A percentile compares a stretch with the other conserved stretches of the same genome.
Evolutionary conservation across 2,113 vertebrate genomes (phyloP).

Genomic region (Poicephalus gulielmi): DNA sequence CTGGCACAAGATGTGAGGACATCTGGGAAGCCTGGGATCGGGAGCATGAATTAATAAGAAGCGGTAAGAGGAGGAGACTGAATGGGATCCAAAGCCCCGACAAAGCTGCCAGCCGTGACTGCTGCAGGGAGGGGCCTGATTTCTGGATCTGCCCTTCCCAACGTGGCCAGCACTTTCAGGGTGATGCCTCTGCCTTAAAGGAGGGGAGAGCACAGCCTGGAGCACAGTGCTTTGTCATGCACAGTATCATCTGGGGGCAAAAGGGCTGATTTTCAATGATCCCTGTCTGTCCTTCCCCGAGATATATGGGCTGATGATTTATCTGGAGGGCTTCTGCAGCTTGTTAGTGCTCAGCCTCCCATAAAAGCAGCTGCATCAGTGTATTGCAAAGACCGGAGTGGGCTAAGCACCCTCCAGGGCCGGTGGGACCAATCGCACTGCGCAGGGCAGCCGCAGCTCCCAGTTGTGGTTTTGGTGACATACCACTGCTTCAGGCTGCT

Average conservation of each 20-base stretch:
- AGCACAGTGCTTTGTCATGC: rapidly evolving
- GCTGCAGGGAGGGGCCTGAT: not conserved
- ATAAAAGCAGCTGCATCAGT: not conserved
- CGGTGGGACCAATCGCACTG: rapidly evolving
- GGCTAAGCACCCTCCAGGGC: rapidly evolving
- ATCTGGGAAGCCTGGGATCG: slow-evolving; percentile 4
- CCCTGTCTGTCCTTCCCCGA: not conserved
- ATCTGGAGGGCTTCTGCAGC: not conserved
- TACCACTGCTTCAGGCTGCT: not conserved
- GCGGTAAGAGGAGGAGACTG: slow-evolving; percentile 17
- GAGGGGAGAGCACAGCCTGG: not conserved
- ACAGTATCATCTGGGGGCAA: not conserved
- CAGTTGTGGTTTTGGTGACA: not conserved
- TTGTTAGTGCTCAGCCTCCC: not conserved
- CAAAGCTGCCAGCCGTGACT: rapidly evolving
- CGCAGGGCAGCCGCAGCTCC: not conserved
- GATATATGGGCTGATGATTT: not conserved
- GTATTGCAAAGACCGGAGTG: not conserved
- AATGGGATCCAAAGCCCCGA: not conserved
- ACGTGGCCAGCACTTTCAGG: rapidly evolving
- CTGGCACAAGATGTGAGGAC: slow-evolving; percentile 12
- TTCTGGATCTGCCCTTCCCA: not conserved
- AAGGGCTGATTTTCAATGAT: not conserved
- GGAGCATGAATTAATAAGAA: slow-evolving; percentile 59
- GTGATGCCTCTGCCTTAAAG: not conserved